Conservation (phyloP, 2,113 vertebrate species). For the Hemichromis elongatus region DNA sequence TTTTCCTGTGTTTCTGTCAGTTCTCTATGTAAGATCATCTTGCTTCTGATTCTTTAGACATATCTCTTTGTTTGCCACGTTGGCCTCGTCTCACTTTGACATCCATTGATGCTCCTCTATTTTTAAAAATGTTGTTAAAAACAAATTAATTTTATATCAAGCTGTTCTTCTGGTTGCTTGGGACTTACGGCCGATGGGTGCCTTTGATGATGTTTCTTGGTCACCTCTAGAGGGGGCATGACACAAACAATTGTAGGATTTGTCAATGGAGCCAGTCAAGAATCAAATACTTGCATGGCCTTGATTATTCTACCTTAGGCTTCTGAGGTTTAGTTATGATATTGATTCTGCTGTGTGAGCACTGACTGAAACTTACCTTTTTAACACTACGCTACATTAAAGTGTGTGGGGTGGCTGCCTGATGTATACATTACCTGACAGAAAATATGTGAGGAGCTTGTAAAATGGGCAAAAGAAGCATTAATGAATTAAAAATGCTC, state of each 20-base stretch:
- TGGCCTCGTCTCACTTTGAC: not conserved
- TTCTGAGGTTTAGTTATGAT: not conserved
- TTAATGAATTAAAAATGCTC: not conserved
- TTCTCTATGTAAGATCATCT: not conserved
- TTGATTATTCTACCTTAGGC: not conserved
- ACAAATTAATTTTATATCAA: not conserved
- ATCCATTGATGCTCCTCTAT: not conserved
- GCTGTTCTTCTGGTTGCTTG: not conserved
- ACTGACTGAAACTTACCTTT: not conserved
- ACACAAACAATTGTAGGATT: not conserved
- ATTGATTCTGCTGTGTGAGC: not conserved
- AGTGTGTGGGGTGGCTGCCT: not conserved
- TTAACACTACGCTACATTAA: fast-evolving
- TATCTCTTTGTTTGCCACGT: fast-evolving
- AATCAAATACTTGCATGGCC: not conserved
- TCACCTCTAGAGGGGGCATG: not conserved
- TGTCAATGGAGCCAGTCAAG: not conserved
- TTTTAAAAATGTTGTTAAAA: not conserved
- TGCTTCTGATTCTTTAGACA: not conserved
- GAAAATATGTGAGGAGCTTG: not conserved
- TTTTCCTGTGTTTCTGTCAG: fast-evolving
- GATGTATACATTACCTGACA: not conserved
- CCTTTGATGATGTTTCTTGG: not conserved
- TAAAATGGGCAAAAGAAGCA: not conserved
- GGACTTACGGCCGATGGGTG: not conserved